A percentile compares a stretch with the other conserved stretches of the same genome.
phyloP scores from a whole-genome alignment of 2,113 vertebrate species.

The Tyrannus savana region DNA sequence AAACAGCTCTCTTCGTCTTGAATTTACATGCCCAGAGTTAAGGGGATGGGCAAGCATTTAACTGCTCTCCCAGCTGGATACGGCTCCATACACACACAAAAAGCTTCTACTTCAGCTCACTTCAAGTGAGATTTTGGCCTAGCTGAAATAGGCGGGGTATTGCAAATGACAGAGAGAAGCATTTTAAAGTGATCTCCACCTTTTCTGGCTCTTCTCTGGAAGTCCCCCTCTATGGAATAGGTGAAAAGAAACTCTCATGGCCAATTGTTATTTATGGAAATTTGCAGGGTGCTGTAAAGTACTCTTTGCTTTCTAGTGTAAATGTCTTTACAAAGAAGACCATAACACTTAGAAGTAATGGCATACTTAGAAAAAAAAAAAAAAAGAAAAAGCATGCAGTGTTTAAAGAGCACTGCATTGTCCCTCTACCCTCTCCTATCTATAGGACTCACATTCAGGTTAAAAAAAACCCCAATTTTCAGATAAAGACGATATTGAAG shows the following conservation, averaged over 20 bases:
- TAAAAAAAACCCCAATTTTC: not conserved
- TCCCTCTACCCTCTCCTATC: not conserved
- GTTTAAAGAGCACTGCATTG: not conserved
- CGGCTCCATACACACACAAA: slow-evolving; percentile 20
- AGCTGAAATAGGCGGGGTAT: slow-evolving; percentile 51
- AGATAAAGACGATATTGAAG: not conserved
- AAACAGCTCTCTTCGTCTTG: slow-evolving; percentile 62
- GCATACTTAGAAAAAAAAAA: not conserved
- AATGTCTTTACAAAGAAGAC: slow-evolving; percentile 38
- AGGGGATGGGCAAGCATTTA: slow-evolving; percentile 49
- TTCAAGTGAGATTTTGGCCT: slow-evolving; percentile 67
- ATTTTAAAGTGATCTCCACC: slow-evolving; percentile 62
- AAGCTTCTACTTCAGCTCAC: slow-evolving; percentile 66
- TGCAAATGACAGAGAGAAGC: slow-evolving; percentile 50
- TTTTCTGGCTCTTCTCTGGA: slow-evolving; percentile 59
- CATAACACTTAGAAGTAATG: not conserved
- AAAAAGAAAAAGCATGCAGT: not conserved
- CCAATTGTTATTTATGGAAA: slow-evolving; percentile 55
- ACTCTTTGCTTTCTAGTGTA: slow-evolving; percentile 40
- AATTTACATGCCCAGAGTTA: slow-evolving; percentile 65
- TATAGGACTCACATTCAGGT: not conserved
- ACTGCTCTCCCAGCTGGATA: slow-evolving; percentile 46
- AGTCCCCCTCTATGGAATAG: slow-evolving; percentile 25
- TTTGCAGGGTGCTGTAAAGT: slow-evolving; percentile 45
- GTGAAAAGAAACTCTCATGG: slow-evolving; percentile 50